Percentiles rank a stretch among this genome's conserved stretches.
Evolutionary conservation across 2,113 vertebrate genomes (phyloP).

Genomic region (Eulacestoma nigropectus): DNA sequence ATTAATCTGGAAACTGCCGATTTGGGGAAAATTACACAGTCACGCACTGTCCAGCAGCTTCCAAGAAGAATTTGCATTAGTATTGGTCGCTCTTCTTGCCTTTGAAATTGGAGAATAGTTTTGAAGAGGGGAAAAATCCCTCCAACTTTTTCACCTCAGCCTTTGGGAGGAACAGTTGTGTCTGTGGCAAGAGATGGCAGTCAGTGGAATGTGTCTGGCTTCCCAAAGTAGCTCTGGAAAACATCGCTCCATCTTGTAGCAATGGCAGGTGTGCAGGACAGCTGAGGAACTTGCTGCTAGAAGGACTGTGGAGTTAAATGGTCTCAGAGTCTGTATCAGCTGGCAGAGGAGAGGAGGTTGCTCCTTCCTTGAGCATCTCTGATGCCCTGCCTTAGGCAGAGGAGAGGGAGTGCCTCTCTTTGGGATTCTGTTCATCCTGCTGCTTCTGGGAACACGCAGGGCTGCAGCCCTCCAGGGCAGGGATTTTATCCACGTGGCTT

Average conservation of each 20-base stretch:
- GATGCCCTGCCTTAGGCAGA: neutral
- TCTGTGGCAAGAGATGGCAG: neutral
- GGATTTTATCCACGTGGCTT: neutral
- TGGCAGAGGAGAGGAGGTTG: neutral
- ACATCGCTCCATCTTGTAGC: neutral
- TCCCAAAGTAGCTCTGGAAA: neutral
- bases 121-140: neutral
- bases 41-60: neutral
- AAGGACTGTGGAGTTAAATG: neutral
- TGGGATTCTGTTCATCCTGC: neutral
- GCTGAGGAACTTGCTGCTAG: neutral
- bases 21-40: neutral
- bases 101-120: neutral
- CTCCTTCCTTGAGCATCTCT: neutral
- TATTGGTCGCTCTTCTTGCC: neutral
- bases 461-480: neutral
- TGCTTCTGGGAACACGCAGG: accelerated
- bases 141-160: neutral
- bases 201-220: neutral
- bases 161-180: neutral
- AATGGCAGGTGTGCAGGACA: neutral
- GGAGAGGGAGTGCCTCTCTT: neutral
- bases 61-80: neutral
- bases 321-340: neutral
- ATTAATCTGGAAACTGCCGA: neutral